Evolutionary conservation across 2,797 vertebrate species (phyloP).

Genomic region (Petrocephalus sullivani): DNA sequence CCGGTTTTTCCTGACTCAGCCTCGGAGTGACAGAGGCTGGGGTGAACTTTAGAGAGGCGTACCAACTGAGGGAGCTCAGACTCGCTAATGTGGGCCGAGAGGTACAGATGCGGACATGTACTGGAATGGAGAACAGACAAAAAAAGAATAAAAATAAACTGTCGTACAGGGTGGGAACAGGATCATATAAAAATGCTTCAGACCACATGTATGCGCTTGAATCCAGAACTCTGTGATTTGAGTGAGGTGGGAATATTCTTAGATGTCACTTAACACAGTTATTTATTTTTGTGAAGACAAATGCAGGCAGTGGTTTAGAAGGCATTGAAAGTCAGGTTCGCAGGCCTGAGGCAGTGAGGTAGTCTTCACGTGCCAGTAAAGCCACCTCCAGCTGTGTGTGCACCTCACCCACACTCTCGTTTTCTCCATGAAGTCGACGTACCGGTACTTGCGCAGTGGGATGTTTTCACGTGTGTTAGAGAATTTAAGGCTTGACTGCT

Average conservation of each 20-base stretch:
- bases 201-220: neutral
- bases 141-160: neutral
- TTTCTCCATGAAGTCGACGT: neutral
- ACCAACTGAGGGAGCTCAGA: neutral
- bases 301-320: neutral
- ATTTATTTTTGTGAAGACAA: conserved; percentile 1
- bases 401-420: neutral
- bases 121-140: neutral
- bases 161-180: neutral
- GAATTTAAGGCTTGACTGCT: neutral
- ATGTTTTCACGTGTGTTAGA: neutral
- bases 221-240: neutral
- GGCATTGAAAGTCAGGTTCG: neutral
- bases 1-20: neutral
- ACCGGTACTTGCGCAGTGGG: neutral
- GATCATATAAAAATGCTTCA: neutral
- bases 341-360: neutral
- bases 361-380: neutral
- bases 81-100: neutral
- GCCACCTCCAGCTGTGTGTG: neutral
- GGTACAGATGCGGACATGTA: neutral
- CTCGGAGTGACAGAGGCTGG: neutral
- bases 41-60: neutral
- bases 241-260: neutral
- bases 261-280: neutral